phyloP scores from a whole-genome alignment of 2,113 vertebrate species.

The Panthera tigris region DNA sequence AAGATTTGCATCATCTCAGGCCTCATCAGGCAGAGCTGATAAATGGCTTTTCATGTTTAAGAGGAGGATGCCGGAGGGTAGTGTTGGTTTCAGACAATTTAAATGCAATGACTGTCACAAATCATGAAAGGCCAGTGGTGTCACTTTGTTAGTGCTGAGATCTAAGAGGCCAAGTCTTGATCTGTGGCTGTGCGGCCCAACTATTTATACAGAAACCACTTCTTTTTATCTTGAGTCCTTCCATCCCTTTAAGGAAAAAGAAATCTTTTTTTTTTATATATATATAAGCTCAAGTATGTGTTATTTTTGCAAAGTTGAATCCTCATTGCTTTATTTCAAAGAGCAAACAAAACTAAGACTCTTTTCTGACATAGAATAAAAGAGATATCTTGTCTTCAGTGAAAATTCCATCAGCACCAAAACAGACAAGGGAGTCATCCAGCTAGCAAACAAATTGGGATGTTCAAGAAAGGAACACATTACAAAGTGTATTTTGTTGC shows the following conservation, averaged over 20 bases:
- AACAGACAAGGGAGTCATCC: conserved; percentile 35
- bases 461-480: neutral
- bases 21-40: conserved; percentile 46
- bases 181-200: neutral
- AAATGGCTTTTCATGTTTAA: conserved; percentile 31
- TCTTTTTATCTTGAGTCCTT: neutral
- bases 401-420: conserved; percentile 63
- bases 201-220: neutral
- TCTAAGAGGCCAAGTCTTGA: neutral
- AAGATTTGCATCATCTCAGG: conserved; percentile 34
- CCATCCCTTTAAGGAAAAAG: neutral
- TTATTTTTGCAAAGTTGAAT: conserved; percentile 49
- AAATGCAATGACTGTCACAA: conserved; percentile 57
- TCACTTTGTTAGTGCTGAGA: neutral
- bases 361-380: conserved; percentile 55
- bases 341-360: conserved; percentile 60
- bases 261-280: neutral
- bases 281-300: neutral
- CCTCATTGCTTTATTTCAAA: conserved; percentile 50
- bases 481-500: neutral
- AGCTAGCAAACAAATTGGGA: neutral
- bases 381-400: conserved; percentile 43
- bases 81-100: conserved; percentile 51
- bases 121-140: conserved; percentile 55
- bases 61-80: neutral